These are phyloP conservation scores for Dicranocentrus wangi DNA, from an alignment of 2,888 invertebrate genomes.

Conservation along the genomic window DNA sequence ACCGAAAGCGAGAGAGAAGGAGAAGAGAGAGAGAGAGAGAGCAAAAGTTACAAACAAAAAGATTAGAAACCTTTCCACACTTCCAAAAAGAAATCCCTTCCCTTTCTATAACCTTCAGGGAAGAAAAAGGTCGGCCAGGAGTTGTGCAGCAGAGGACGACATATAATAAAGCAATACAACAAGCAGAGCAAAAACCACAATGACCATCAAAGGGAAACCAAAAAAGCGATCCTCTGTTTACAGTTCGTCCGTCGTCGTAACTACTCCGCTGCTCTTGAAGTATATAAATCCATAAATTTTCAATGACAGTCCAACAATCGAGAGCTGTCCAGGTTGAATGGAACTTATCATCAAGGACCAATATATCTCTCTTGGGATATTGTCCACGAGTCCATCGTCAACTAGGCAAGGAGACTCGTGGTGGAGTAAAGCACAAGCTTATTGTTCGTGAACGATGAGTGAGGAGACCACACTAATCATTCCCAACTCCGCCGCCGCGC, in stretches of 20 bases:
- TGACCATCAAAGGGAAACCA: too few species aligned
- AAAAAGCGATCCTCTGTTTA: too few species aligned
- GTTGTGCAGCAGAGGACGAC: neutral
- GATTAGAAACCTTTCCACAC: neutral
- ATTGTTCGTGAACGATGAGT: too few species aligned
- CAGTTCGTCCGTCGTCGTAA: too few species aligned
- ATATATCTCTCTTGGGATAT: slow-evolving; percentile 40
- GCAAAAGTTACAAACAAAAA: neutral
- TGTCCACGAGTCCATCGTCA: slow-evolving; percentile 32
- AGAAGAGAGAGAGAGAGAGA: neutral
- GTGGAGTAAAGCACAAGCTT: too few species aligned
- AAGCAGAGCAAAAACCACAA: too few species aligned
- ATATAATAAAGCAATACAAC: neutral
- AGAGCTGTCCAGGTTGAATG: slow-evolving; percentile 32
- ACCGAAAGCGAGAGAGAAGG: neutral
- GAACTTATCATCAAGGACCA: slow-evolving; percentile 55
- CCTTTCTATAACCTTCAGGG: slow-evolving; percentile 4
- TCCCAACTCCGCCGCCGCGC: too few species aligned
- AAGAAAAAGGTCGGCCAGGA: neutral
- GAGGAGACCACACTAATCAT: neutral
- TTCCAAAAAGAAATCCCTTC: neutral
- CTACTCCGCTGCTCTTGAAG: too few species aligned
- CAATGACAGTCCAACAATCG: slow-evolving; percentile 18
- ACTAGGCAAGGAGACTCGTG: too few species aligned
- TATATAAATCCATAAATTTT: neutral